Conservation (phyloP, 2,888 invertebrate species). For the Noctua janthina region DNA sequence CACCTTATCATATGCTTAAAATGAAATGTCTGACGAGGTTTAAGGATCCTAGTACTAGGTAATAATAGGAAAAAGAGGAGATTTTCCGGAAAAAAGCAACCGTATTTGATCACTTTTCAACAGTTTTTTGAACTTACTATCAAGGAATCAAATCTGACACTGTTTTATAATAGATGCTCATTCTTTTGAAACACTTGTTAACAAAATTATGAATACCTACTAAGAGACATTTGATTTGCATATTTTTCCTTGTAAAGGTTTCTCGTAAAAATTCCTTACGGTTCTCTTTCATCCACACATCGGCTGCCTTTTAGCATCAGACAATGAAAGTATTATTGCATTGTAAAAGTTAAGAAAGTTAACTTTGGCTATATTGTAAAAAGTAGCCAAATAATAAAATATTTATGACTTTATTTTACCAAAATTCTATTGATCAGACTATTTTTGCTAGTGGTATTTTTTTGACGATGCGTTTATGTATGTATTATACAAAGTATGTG, state of each 20-base stretch:
- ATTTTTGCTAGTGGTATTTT: not conserved
- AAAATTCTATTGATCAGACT: not conserved
- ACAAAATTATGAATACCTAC: slow-evolving; percentile 29
- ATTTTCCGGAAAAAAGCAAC: not conserved
- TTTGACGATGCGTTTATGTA: slow-evolving; percentile 7
- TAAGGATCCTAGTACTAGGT: not conserved
- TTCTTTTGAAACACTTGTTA: slow-evolving; percentile 30
- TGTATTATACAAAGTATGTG: slow-evolving; percentile 28
- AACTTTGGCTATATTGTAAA: not conserved
- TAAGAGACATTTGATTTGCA: slow-evolving; percentile 54
- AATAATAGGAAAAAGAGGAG: not conserved
- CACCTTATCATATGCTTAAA: not conserved
- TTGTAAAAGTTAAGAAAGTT: slow-evolving; percentile 12
- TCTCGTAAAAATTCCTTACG: slow-evolving; percentile 61
- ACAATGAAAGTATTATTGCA: slow-evolving; percentile 28
- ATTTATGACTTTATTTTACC: slow-evolving; percentile 9
- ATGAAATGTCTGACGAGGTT: not conserved
- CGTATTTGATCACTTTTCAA: not conserved
- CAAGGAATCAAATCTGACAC: not conserved
- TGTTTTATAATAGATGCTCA: slow-evolving; percentile 3
- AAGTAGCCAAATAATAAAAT: slow-evolving; percentile 16
- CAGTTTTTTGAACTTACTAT: not conserved
- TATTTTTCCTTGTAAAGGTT: slow-evolving; percentile 46
- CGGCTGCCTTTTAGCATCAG: slow-evolving; percentile 18
- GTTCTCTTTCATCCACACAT: slow-evolving; percentile 38